Base-by-base conservation (phyloP, 2,888 invertebrate genomes). In the Cynaeus angustus region DNA sequence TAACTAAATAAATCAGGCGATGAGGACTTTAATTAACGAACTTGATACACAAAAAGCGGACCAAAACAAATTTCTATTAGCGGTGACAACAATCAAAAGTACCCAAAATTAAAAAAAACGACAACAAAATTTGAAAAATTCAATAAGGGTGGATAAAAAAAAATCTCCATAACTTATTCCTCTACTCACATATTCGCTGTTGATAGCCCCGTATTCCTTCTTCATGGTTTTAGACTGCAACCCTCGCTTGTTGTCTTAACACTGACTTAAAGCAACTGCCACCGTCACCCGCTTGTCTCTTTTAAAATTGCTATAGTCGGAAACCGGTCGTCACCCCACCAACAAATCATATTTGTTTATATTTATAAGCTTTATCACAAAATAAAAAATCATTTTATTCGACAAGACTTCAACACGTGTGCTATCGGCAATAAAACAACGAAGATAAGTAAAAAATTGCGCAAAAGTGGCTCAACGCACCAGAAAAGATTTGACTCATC, bases 151-250 rank as follows among this genome's bases (percentile, higher is more conserved):
- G 12, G 43, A 46, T 6, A 61, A 30, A 61, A 28, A 10, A 16
- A 37, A 12, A 55, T n/a, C 33, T 13, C 14, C 7, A 14, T 1
- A 45, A 14, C 38, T 10, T 45, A 5, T 68, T 53, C 38, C 50
- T 56, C 66, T 14, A 73, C 73, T 71, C 50, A 73, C 73, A 67
- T 46, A 61, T 13, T 66, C 53, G 33, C 33, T 33, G 37, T 66
- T 71, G 30, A 73, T 71, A 65, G 73, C 50, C 37, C 73, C 73
- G 38, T 73, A 73, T 7, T 70, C 64, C n/a, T 53, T 70, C 67
- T 67, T 71, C 71, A 71, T 73, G 4, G 21, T 10, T 21, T 45
- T 1, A 21, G 4, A 21, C 26, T 33, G 38, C 41, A 14, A 16
- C 16, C 16, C 6, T 14, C 37, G 48, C 14, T 64, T 48, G 52